A percentile compares a stretch with the other conserved stretches of the same genome.
phyloP scores from a whole-genome alignment of 2,797 vertebrate genomes.

The Peromyscus aztecus region DNA sequence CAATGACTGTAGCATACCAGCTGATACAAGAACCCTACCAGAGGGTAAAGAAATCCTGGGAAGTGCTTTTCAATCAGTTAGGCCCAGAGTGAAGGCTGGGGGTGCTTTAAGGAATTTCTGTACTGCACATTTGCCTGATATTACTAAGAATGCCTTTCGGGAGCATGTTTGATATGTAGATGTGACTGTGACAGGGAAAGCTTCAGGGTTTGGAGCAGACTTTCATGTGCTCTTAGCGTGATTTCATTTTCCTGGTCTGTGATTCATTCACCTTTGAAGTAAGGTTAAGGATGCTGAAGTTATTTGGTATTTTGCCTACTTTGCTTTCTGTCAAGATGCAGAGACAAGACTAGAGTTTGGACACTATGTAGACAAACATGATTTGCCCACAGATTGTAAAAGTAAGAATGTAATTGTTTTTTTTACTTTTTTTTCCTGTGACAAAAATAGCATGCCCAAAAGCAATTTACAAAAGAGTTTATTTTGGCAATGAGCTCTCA shows the following conservation, averaged over 20 bases:
- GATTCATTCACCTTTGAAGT: conserved; percentile 3
- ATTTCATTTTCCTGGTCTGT: not conserved
- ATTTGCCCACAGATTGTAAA: conserved; percentile 15
- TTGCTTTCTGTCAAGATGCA: not conserved
- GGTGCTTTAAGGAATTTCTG: not conserved
- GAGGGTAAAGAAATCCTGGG: not conserved
- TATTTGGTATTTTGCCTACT: not conserved
- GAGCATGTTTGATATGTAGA: not conserved
- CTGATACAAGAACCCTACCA: not conserved
- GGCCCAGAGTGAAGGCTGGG: not conserved
- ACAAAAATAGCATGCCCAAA: not conserved
- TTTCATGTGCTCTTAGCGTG: not conserved
- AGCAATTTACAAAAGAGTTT: not conserved
- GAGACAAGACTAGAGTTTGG: not conserved
- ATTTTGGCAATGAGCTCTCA: not conserved
- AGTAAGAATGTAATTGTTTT: not conserved
- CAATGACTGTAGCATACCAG: not conserved
- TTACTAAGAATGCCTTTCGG: not conserved
- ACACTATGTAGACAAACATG: not conserved
- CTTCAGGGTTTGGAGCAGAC: not conserved
- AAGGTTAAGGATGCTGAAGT: not conserved
- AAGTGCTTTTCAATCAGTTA: not conserved
- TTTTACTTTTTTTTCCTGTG: not conserved
- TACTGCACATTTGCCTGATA: not conserved
- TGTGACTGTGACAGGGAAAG: not conserved